Conservation (phyloP, 2,797 vertebrate species). For the Hemibagrus guttatus region DNA sequence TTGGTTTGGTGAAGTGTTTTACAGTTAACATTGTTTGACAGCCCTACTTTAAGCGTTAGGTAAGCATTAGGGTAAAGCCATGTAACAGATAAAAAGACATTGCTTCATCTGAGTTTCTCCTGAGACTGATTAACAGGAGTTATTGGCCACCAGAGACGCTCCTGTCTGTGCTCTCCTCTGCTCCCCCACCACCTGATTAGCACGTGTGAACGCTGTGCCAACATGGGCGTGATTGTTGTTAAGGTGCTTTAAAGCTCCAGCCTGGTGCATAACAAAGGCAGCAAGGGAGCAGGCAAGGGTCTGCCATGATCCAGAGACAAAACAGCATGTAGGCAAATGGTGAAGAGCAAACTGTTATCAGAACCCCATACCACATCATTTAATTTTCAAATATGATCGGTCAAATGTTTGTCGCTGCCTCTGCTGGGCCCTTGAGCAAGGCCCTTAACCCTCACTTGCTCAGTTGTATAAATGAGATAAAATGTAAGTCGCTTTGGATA, state of each 20-base stretch:
- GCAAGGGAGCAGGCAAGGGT: constrained; percentile 33
- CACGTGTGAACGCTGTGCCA: constrained; percentile 49
- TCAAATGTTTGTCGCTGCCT: no score
- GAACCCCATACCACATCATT: neutral
- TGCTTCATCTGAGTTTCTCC: constrained; percentile 10
- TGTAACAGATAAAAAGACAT: neutral
- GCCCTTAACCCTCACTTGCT: neutral
- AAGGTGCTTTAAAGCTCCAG: constrained; percentile 12
- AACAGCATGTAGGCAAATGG: constrained; percentile 18
- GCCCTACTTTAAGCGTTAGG: neutral
- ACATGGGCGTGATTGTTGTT: constrained; percentile 47
- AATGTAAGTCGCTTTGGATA: no score
- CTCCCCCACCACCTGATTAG: constrained; percentile 48
- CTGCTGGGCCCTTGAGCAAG: no score
- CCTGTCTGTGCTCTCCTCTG: neutral
- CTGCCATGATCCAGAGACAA: constrained; percentile 32
- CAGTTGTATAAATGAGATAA: no score
- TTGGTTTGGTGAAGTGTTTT: neutral
- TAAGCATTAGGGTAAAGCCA: neutral
- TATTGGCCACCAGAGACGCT: constrained; percentile 12
- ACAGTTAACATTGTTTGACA: neutral
- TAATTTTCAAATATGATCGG: neutral
- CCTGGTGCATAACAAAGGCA: constrained; percentile 56
- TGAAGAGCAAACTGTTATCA: constrained; percentile 15
- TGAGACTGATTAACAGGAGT: constrained; percentile 3